Conservation (phyloP, 2,113 vertebrate genomes). For the Saccopteryx bilineata region DNA sequence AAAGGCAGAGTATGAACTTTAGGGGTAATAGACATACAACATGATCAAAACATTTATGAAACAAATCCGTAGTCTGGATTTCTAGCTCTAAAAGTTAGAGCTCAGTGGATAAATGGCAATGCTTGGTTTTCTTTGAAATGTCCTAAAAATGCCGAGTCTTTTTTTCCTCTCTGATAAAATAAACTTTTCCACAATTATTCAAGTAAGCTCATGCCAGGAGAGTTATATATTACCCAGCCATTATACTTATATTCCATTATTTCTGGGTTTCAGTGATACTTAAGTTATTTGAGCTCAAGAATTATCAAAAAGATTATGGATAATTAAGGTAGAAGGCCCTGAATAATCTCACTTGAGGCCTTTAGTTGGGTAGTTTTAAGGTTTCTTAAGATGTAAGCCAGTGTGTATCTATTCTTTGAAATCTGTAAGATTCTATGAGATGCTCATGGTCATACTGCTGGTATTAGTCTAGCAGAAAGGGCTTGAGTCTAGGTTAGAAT, state of each 20-base stretch:
- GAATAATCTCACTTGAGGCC: slow-evolving; percentile 5
- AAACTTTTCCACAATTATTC: not conserved
- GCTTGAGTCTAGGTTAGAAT: not conserved
- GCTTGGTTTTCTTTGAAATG: not conserved
- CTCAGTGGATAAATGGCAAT: not conserved
- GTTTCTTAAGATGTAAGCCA: not conserved
- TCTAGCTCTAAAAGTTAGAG: not conserved
- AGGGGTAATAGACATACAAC: not conserved
- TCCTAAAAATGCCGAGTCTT: not conserved
- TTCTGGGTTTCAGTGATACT: not conserved
- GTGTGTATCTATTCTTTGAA: not conserved
- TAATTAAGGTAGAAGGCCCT: not conserved
- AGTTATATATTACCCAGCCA: not conserved
- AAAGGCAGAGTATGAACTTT: slow-evolving; percentile 19
- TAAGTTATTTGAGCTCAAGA: slow-evolving; percentile 2
- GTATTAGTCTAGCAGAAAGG: not conserved
- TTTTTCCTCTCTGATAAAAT: not conserved
- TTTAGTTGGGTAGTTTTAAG: not conserved
- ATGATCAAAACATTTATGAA: not conserved
- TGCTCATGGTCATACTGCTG: not conserved
- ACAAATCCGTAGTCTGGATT: not conserved
- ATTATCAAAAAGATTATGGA: not conserved
- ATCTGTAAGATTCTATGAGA: not conserved
- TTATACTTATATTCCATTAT: slow-evolving; percentile 2
- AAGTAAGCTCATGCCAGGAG: not conserved